Evolutionary conservation across 2,797 vertebrate genomes (phyloP), one percentile per base, ranked within the genome.

Genomic region (Botia almorhae): DNA sequence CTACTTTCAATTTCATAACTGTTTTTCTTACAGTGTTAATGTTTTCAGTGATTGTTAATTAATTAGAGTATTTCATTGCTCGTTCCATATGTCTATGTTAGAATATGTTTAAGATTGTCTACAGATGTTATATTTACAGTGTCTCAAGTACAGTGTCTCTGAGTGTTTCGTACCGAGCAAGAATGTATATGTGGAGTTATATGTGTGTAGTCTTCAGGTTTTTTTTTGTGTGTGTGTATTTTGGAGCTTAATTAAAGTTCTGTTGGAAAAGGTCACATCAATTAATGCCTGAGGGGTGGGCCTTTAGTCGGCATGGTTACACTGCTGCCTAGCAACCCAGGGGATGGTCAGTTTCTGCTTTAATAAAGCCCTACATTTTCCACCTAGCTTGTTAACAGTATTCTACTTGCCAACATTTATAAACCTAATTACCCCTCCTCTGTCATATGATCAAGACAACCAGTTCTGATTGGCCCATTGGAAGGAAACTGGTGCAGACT

Each of bases 181-280:
- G 50, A 63, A 48, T 46, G 36, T 65, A 39, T 81, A 64, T 78
- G 46, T 60, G 65, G 61, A 65, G 72, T 78, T 55, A 43, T 36
- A 39, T 75, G 77, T 81, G 73, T 84, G 76, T 82, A 84, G 56
- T 89, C 83, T 61, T 81, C 84, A 84, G 78, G 48, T 67, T 79
- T 65, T 89, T 68, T 58, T 55, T 64, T 86, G 85, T 81, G 82
- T 91, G 90, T 82, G 84, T 78, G 67, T 78, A 90, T 92, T 90
- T 93, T 90, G 87, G 90, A 92, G 93, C 92, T 93, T 94, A 94
- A 95, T 95, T 94, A 94, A 94, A 93, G 92, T 92, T 93, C 91
- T 89, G 86, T 89, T 89, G 89, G 90, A 90, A 94, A 95, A 95
- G 94, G 94, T 94, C 94, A 93, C 93, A 92, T 95, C 94, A 95